Conservation (phyloP, 30 jellyfish, hydroid and myxozoan species). For the Catostylus mosaicus region DNA sequence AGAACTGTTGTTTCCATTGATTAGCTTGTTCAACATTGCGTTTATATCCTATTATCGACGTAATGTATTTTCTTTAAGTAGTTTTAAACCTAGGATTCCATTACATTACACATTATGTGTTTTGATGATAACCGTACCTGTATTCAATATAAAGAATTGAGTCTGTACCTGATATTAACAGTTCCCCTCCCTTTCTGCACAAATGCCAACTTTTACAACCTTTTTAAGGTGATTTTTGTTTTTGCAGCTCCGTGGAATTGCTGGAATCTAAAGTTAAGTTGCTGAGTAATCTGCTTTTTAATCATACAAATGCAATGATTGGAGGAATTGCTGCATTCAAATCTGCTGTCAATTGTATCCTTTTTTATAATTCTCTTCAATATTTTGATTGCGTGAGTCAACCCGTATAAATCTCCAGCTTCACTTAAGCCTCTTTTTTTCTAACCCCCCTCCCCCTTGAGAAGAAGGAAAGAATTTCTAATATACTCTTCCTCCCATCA, state of each 20-base stretch:
- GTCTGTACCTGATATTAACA: neutral
- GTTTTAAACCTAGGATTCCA: too few relatives aligned
- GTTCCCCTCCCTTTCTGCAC: neutral
- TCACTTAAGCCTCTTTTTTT: too few relatives aligned
- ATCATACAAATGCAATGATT: slow-evolving; percentile 50
- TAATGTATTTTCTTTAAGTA: too few relatives aligned
- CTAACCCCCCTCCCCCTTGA: too few relatives aligned
- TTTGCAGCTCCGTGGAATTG: slow-evolving; percentile 2
- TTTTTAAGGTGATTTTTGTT: neutral
- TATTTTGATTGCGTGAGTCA: too few relatives aligned
- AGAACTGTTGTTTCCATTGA: too few relatives aligned
- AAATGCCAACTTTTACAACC: neutral
- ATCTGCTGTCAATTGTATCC: slow-evolving; percentile 51
- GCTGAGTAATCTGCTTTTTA: slow-evolving; percentile 49
- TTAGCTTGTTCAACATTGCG: too few relatives aligned
- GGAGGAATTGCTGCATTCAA: slow-evolving; percentile 43
- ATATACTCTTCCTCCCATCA: too few relatives aligned
- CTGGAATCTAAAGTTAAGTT: slow-evolving; percentile 37
- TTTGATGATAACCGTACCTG: neutral
- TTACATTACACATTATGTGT: neutral
- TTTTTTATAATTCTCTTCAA: too few relatives aligned
- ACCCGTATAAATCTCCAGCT: too few relatives aligned
- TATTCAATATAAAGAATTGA: neutral
- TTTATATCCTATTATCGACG: too few relatives aligned
- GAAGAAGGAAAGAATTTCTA: too few relatives aligned